A percentile compares a stretch with the other conserved stretches of the same genome.
These are phyloP conservation scores for Pelodytes ibericus DNA, from an alignment of 2,797 vertebrate genomes.

Conservation along the genomic window DNA sequence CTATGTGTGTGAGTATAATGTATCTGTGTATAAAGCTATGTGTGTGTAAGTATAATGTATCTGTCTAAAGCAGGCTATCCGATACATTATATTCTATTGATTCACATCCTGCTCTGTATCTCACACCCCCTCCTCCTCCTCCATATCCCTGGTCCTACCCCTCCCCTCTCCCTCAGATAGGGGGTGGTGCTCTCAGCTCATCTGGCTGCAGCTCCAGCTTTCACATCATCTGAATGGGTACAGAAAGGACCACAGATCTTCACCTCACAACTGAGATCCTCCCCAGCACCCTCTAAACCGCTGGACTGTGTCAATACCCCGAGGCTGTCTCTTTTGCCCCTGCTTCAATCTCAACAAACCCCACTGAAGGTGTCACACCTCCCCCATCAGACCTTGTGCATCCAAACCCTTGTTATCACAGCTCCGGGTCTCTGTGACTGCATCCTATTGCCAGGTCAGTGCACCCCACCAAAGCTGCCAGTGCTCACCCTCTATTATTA, in stretches of 20 bases:
- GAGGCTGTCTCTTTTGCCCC: conserved; percentile 14
- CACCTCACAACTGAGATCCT: neutral
- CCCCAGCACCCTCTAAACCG: too few relatives aligned
- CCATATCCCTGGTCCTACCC: neutral
- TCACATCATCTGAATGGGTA: neutral
- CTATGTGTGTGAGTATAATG: too few relatives aligned
- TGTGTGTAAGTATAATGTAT: neutral
- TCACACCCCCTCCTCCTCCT: neutral
- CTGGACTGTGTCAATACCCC: neutral
- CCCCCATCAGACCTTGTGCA: conserved; percentile 2
- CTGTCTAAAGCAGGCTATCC: neutral
- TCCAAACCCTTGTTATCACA: conserved; percentile 15
- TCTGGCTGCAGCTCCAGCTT: neutral
- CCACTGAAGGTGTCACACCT: neutral
- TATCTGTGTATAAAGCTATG: neutral
- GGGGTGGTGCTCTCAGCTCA: neutral
- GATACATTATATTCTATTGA: neutral
- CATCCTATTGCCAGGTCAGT: conserved; percentile 34
- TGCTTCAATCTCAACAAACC: neutral
- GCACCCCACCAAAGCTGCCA: conserved; percentile 7
- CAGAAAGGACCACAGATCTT: too few relatives aligned
- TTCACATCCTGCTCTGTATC: neutral
- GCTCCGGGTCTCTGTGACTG: neutral
- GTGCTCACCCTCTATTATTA: too few relatives aligned
- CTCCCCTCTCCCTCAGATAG: conserved; percentile 17